Base-by-base conservation (phyloP, 2,888 invertebrate species). In the Onchidella celtica region DNA sequence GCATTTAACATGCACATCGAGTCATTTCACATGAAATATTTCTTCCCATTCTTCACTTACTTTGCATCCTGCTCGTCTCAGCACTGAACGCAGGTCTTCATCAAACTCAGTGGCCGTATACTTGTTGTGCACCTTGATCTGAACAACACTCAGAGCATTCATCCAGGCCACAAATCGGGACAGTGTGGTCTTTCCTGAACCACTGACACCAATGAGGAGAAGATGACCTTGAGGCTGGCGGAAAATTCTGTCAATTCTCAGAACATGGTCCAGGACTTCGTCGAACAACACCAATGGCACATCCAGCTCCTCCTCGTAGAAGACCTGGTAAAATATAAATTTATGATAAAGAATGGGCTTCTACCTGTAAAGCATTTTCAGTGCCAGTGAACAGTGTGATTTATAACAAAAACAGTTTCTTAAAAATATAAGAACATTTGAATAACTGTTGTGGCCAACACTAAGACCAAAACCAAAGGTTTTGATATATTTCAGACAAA, bases 101-200 rank as follows among this genome's bases (percentile, higher is more conserved):
- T 99, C 99, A 93, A 99, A 99, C 94, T 99, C 99, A 89, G 97
- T 97, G 29, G 97, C 98, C 0, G 98, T 98, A 93, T 99, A 99
- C 94, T 99, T 99, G 94, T 99, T 99, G 94, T 99, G 99, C 21
- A 98, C 98, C 95, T 99, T 98, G 88, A 99, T 99, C 95, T 99
- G 99, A 96, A 99, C 99, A 83, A 99, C 98, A 87, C 97, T 97
- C 57, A 99, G 95, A 9, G 99, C 99, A 93, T 99, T 99, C 97
- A 99, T 98, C 99, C 99, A 99, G 72, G 99, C 99, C 47, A 99
- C 99, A 94, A 99, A 99, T 87, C 99, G 95, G 36, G 99, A 99
- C 88, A 99, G 95, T 14, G 99, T 99, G 0, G 99, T 99, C 94
- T 99, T 99, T 87, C 99, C 99, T 86, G 99, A 98, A 68, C 99